Conservation (phyloP, 92 coral and sea anemone species). For the Chrysogorgia sp. region DNA sequence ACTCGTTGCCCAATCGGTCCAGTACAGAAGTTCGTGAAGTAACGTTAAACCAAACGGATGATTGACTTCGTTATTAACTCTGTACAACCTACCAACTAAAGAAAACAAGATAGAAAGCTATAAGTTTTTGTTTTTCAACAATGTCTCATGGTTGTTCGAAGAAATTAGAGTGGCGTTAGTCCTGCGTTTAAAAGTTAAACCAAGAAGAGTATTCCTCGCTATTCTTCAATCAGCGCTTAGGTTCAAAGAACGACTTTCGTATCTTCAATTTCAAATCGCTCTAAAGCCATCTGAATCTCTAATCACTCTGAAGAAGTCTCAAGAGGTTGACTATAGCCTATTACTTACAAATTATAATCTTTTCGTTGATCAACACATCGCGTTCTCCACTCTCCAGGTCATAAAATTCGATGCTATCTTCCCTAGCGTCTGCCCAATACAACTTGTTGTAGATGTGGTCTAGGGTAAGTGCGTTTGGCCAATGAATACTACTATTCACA, state of each 20-base stretch:
- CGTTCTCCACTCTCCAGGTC: slow-evolving; percentile 33
- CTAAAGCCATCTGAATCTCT: too few relatives aligned
- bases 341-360: slow-evolving; percentile 4
- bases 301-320: too few relatives aligned
- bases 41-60: slow-evolving; percentile 33
- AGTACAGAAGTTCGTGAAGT: neutral
- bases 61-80: neutral
- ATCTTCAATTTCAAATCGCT: too few relatives aligned
- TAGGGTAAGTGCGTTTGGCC: slow-evolving; percentile 92
- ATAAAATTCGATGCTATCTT: slow-evolving; percentile 90
- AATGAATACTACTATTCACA: slow-evolving; percentile 70
- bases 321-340: too few relatives aligned
- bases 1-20: slow-evolving; percentile 29
- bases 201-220: too few relatives aligned
- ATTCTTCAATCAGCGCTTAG: too few relatives aligned
- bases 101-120: too few relatives aligned
- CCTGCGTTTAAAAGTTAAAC: too few relatives aligned
- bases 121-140: too few relatives aligned
- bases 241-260: too few relatives aligned
- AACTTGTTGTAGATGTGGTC: slow-evolving; percentile 67
- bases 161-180: too few relatives aligned
- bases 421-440: slow-evolving; percentile 90
- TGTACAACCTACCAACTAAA: neutral
- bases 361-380: slow-evolving; percentile 14
- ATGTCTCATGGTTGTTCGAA: too few relatives aligned